Evolutionary conservation across 2,113 vertebrate species (phyloP), one percentile per base, ranked within the genome.

Genomic region (Tragelaphus imberbis): DNA sequence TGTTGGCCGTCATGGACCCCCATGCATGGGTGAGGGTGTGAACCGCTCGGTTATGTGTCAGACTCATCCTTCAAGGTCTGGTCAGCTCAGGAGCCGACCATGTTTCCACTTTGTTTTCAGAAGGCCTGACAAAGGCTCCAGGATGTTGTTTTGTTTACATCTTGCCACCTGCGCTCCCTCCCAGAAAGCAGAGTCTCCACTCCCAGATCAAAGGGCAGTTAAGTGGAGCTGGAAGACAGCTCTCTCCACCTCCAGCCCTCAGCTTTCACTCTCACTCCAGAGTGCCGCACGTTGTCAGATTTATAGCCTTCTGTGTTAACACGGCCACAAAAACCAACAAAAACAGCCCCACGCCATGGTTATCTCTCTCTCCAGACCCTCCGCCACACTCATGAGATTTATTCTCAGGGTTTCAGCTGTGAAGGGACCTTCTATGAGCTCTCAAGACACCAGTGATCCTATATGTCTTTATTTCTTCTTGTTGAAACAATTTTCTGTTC

Each of bases 81-180:
- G 14, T 49, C 53, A 61, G 51, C 44, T 40, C 61, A 65, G 63
- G 86, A 93, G 80, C 23, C 97, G 16, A 28, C 2, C 44, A 0
- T 14, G 49, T 51, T 91, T 61, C 53, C 30, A 51, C 94, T 51
- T 90, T 65, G 71, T 91, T 79, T 95, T 86, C 75, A 27, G 84
- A 97, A 94, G 84, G 40, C 61, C 77, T 21, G 87, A 33, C 33
- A 33, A 49, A 85, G 59, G 28, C 33, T 59, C 13, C 2, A 6
- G 80, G 53, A 9, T 95, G 86, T 81, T 92, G 53, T 92, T 95
- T 65, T 86, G 58, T 97, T 98, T 90, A 91, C 30, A 53, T 97
- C 63, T 95, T 90, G 89, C 59, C 94, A 91, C 71, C 51, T 96
- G 93, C 9, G 9, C 58, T 93, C 40, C 92, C 59, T 93, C 44